Evolutionary conservation across 2,113 vertebrate genomes (phyloP).

Genomic region (Etheostoma spectabile): DNA sequence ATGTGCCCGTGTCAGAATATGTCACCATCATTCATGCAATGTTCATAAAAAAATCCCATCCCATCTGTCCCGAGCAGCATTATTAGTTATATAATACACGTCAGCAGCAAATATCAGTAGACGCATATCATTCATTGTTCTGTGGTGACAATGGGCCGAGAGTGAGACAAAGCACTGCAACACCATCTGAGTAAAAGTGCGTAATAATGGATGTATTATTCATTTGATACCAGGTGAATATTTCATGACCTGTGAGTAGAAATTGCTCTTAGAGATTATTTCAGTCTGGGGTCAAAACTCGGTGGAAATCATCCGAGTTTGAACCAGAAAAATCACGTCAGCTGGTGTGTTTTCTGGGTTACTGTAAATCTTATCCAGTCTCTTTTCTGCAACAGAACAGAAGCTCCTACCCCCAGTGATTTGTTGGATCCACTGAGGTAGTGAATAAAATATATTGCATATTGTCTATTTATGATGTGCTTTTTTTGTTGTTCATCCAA

Average conservation of each 20-base stretch:
- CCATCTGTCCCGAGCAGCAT: slow-evolving; percentile 1
- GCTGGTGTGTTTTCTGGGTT: slow-evolving; percentile 14
- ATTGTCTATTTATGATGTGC: slow-evolving; percentile 47
- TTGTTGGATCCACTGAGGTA: slow-evolving; percentile 20
- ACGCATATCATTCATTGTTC: slow-evolving; percentile 14
- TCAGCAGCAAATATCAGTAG: slow-evolving; percentile 28
- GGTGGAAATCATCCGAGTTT: slow-evolving; percentile 59
- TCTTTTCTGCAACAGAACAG: slow-evolving; percentile 7
- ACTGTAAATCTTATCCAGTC: slow-evolving; percentile 39
- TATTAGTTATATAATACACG: slow-evolving; percentile 37
- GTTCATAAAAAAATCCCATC: background rate
- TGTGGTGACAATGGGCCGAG: slow-evolving; percentile 43
- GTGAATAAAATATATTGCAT: slow-evolving; percentile 47
- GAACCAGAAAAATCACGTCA: slow-evolving; percentile 45
- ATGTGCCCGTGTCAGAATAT: slow-evolving; percentile 9
- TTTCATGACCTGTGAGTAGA: slow-evolving; percentile 63
- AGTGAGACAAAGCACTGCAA: slow-evolving; percentile 33
- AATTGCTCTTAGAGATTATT: slow-evolving; percentile 63
- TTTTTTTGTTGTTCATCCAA: slow-evolving; percentile 29
- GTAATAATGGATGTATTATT: slow-evolving; percentile 69
- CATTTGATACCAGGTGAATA: slow-evolving; percentile 64
- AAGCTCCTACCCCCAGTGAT: background rate
- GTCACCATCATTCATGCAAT: slow-evolving; percentile 17
- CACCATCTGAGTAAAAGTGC: slow-evolving; percentile 49
- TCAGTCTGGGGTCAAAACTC: slow-evolving; percentile 73